These are phyloP conservation scores for Sabellastarte sp. DNA, from an alignment of 2,888 invertebrate genomes.

Conservation along the genomic window DNA sequence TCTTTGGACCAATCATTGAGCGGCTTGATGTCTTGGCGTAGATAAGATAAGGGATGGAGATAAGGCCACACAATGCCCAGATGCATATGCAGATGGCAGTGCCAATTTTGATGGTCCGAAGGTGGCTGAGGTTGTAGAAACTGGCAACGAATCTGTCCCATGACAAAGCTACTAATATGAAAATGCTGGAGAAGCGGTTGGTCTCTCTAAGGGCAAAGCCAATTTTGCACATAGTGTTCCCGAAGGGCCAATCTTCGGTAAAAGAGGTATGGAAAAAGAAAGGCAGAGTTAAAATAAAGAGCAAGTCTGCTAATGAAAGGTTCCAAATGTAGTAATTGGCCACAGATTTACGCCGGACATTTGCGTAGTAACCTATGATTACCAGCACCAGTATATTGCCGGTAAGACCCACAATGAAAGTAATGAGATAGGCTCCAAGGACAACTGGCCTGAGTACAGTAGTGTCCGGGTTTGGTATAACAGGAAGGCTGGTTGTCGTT, in stretches of 20 bases:
- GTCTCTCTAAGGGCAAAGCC: conserved; percentile 15
- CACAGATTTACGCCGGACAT: conserved; percentile 15
- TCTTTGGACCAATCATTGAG: background rate
- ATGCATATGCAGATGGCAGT: conserved; percentile 17
- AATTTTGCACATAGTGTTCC: conserved; percentile 16
- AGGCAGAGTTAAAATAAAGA: conserved; percentile 25
- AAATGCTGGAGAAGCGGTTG: conserved; percentile 23
- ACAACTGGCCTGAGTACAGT: background rate
- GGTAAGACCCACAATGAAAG: conserved; percentile 13
- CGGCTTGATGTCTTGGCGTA: conserved; percentile 6
- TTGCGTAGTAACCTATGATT: conserved; percentile 14
- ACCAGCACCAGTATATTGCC: conserved; percentile 17
- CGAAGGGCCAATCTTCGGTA: conserved; percentile 20
- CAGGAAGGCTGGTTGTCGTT: too few species aligned
- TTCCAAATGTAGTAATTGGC: conserved; percentile 31
- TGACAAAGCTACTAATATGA: conserved; percentile 24
- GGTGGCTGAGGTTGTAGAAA: conserved; percentile 18
- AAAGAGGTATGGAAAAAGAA: conserved; percentile 21
- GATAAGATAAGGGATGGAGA: conserved; percentile 24
- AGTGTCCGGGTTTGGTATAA: too few species aligned
- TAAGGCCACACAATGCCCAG: conserved; percentile 16
- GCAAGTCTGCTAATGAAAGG: conserved; percentile 24
- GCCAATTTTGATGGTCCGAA: conserved; percentile 19
- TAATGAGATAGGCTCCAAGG: conserved; percentile 3
- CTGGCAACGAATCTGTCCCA: conserved; percentile 26